phyloP scores from a whole-genome alignment of 2,113 vertebrate species.

The Cyrtonyx montezumae region DNA sequence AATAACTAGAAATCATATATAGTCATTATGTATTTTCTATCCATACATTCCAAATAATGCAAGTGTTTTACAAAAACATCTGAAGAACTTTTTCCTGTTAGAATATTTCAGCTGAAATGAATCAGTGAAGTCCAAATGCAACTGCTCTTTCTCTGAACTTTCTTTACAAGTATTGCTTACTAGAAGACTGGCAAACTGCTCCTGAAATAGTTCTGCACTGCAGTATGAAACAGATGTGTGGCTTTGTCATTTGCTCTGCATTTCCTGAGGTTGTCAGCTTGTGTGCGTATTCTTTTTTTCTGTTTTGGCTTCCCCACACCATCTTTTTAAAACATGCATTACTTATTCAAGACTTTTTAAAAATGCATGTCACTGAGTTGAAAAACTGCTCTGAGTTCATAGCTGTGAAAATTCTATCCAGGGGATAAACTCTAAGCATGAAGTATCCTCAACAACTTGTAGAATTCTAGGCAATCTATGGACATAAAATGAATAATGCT shows the following conservation, averaged over 20 bases:
- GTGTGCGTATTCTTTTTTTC: neutral
- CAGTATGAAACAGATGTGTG: neutral
- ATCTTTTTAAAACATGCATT: slow-evolving; percentile 13
- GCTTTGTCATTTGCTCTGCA: neutral
- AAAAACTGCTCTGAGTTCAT: neutral
- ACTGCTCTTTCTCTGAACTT: neutral
- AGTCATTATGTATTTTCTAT: neutral
- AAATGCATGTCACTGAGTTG: slow-evolving; percentile 8
- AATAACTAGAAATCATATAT: neutral
- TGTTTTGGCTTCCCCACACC: neutral
- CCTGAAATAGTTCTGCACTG: neutral
- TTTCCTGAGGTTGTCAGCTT: neutral
- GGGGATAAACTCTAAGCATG: neutral
- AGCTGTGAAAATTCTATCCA: neutral
- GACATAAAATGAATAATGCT: neutral
- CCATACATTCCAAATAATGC: neutral
- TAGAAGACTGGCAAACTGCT: neutral
- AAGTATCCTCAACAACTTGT: neutral
- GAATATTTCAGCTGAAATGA: neutral
- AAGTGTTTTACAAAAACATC: neutral
- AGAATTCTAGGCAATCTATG: neutral
- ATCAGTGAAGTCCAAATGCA: neutral
- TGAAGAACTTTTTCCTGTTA: neutral
- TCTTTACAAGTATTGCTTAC: neutral
- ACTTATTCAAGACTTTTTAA: slow-evolving; percentile 45